Conservation (phyloP, 2,888 invertebrate genomes). For the Euspilapteryx auroguttella region DNA sequence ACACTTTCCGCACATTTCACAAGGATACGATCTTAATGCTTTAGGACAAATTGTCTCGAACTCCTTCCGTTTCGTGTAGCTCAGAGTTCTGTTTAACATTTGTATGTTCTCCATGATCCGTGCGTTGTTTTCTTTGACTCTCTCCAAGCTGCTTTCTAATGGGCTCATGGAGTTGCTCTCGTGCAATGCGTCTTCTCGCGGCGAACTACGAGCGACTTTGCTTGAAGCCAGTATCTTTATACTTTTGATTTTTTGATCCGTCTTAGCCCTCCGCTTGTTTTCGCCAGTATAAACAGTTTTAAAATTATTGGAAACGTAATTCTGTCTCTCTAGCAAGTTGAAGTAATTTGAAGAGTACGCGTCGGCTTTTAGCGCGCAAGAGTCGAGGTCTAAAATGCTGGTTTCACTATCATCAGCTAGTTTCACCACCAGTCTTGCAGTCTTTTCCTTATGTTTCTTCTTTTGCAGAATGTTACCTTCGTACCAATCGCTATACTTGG, state of each 20-base stretch:
- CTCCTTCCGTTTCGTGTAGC: constrained; percentile 47
- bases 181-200: neutral
- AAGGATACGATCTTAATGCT: constrained; percentile 30
- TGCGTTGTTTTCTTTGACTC: constrained; percentile 48
- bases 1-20: constrained; percentile 43
- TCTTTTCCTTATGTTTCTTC: constrained; percentile 22
- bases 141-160: constrained; percentile 42
- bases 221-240: neutral
- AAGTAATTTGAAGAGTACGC: constrained; percentile 1
- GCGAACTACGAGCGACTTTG: neutral
- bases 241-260: neutral
- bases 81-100: constrained; percentile 40
- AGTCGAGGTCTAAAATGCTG: constrained; percentile 29
- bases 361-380: constrained; percentile 23
- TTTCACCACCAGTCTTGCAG: constrained; percentile 39
- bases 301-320: neutral
- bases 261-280: too few relatives aligned
- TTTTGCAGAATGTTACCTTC: constrained; percentile 22
- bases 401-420: constrained; percentile 27
- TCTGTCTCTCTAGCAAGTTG: neutral
- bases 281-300: too few relatives aligned
- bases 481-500: constrained; percentile 32
- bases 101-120: constrained; percentile 51
- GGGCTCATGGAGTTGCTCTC: constrained; percentile 16
- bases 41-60: constrained; percentile 30